Evolutionary conservation across 2,888 invertebrate species (phyloP).

Genomic region (Idaea biselata): DNA sequence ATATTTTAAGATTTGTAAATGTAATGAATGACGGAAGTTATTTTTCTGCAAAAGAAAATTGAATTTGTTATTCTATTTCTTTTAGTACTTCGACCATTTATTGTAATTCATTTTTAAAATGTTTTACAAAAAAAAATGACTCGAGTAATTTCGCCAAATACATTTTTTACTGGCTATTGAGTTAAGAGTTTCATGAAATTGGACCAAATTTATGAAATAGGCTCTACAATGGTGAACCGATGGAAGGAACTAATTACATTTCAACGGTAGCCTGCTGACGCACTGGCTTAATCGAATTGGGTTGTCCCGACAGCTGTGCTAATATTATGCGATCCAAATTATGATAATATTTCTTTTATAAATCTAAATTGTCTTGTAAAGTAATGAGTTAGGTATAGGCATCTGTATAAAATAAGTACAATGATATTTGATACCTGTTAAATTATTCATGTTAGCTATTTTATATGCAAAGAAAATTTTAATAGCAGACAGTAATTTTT

Average conservation of each 20-base stretch:
- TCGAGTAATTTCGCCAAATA: neutral
- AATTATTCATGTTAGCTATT: neutral
- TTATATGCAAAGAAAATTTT: constrained; percentile 9
- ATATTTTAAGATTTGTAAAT: neutral
- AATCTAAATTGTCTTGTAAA: constrained; percentile 2
- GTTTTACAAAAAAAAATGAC: neutral
- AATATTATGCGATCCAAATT: constrained; percentile 26
- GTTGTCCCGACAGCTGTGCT: constrained; percentile 37
- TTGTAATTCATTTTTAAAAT: neutral
- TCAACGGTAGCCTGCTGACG: constrained; percentile 24
- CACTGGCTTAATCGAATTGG: constrained; percentile 42
- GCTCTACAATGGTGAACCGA: constrained; percentile 13
- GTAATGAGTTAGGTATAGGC: neutral
- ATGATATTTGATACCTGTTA: neutral
- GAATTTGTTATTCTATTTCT: neutral
- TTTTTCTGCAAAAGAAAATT: neutral
- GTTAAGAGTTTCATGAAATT: neutral
- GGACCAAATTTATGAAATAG: neutral
- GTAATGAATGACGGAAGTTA: constrained; percentile 1
- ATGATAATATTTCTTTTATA: constrained; percentile 13
- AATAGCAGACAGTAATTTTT: constrained; percentile 13
- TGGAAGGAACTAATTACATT: constrained; percentile 30
- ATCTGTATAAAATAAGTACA: constrained; percentile 1
- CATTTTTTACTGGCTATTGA: neutral
- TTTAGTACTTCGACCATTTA: neutral